Base-by-base conservation (phyloP, 2,797 vertebrate species). In the Gastrophryne carolinensis region DNA sequence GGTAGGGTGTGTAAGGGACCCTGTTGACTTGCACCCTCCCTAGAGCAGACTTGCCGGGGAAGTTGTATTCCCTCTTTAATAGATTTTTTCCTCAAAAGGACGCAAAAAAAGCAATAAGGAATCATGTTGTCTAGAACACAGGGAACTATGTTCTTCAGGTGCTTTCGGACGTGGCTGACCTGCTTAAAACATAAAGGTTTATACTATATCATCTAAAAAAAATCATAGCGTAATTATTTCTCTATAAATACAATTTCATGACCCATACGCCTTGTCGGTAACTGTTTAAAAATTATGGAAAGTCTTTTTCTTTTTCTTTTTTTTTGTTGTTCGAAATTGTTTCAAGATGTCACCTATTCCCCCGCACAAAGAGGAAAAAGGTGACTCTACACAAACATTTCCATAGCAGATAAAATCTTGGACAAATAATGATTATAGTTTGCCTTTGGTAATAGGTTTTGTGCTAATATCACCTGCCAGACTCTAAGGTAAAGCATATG, bases 401-500 rank as follows among this genome's bases (percentile, higher is more conserved):
- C 19, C 49, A 0, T 19, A 12, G 67, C 65, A 27, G 53, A 75
- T 78, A 67, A 69, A n/a, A 19, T 21, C 30, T 29, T 13, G 12
- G 32, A 15, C 61, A 12, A 35, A 37, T 24, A 50, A 63, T 10
- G 2, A 24, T 72, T 63, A n/a, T 35, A 61, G 54, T 69, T 56
- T 65, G 52, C 39, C 54, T 24, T 57, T 57, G n/a, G 72, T 67
- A 66, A 57, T 69, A n/a, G 24, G 19, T 75, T 74, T 44, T 66
- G 19, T 49, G 2, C 35, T 39, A 30, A 21, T 26, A 47, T 71
- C 37, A 71, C 37, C 37, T 49, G 68, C 68, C 54, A 69, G 50
- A 26, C 56, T 72, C 41, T 60, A 60, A 61, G 69, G 56, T 72
- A 72, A 72, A 61, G 54, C 54, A 71, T 35, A 47, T 71, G 68